phyloP scores from a whole-genome alignment of 2,113 vertebrate genomes.

The Dromiciops gliroides region DNA sequence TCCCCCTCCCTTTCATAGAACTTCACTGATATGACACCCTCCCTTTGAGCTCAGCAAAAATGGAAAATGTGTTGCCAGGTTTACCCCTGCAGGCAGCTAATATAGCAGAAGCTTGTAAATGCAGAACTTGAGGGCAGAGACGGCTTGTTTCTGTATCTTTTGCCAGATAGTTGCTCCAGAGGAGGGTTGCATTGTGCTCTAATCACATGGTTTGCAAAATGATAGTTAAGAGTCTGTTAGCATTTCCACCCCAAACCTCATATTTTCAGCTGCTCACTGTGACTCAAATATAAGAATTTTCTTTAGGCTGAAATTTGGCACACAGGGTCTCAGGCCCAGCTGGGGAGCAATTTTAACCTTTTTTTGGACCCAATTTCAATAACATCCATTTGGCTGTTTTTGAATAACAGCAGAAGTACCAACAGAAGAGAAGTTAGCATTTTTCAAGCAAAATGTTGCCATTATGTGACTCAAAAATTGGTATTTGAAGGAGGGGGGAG shows the following conservation, averaged over 20 bases:
- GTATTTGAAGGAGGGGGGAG: conserved; percentile 31
- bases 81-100: conserved; percentile 60
- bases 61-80: background rate
- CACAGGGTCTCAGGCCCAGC: conserved; percentile 67
- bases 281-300: conserved; percentile 62
- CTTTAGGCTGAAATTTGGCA: conserved; percentile 75
- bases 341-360: conserved; percentile 69
- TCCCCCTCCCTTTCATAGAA: conserved; percentile 18
- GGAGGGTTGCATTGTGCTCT: conserved; percentile 58
- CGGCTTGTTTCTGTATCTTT: conserved; percentile 72
- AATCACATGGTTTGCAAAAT: conserved; percentile 56
- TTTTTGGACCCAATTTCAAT: conserved; percentile 74
- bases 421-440: conserved; percentile 77
- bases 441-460: conserved; percentile 72
- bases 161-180: conserved; percentile 77
- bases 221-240: conserved; percentile 67
- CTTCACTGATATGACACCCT: background rate
- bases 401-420: conserved; percentile 77
- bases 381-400: conserved; percentile 82
- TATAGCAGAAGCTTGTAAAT: conserved; percentile 57
- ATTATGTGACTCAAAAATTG: conserved; percentile 71
- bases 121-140: conserved; percentile 61
- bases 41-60: conserved; percentile 45
- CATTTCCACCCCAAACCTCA: conserved; percentile 63
- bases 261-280: conserved; percentile 46